Conservation (phyloP, 2,113 vertebrate genomes). For the Clinocottus analis region DNA sequence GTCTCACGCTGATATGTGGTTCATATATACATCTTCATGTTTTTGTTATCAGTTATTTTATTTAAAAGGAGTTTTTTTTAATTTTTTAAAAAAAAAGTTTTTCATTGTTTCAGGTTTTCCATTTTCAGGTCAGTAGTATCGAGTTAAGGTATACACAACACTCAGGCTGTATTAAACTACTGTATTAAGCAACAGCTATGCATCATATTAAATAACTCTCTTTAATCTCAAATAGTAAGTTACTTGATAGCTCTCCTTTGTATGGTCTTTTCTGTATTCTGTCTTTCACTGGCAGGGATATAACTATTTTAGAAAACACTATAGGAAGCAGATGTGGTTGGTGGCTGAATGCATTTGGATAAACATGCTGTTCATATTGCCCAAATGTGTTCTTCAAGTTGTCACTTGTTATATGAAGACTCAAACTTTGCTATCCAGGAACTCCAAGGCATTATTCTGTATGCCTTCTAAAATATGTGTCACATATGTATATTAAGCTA, state of each 20-base stretch:
- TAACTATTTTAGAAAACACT: no score
- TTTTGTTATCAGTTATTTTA: slow-evolving; percentile 56
- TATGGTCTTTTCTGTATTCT: slow-evolving; percentile 29
- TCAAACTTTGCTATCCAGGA: slow-evolving; percentile 40
- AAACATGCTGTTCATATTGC: slow-evolving; percentile 20
- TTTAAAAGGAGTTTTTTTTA: slow-evolving; percentile 39
- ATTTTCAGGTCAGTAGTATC: slow-evolving; percentile 65
- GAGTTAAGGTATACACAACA: slow-evolving; percentile 51
- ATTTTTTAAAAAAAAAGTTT: no score
- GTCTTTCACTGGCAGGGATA: slow-evolving; percentile 29
- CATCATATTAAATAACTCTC: slow-evolving; percentile 54
- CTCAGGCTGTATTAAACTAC: slow-evolving; percentile 79
- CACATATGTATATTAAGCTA: slow-evolving; percentile 83
- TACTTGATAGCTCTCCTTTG: slow-evolving; percentile 45
- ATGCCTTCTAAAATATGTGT: slow-evolving; percentile 77
- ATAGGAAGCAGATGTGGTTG: slow-evolving; percentile 1
- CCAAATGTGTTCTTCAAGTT: not conserved
- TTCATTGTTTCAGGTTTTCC: slow-evolving; percentile 34
- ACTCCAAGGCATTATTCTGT: slow-evolving; percentile 52
- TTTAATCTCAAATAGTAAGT: slow-evolving; percentile 41
- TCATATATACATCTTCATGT: slow-evolving; percentile 36
- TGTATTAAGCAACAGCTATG: slow-evolving; percentile 72
- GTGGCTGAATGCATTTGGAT: slow-evolving; percentile 15
- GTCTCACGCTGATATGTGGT: slow-evolving; percentile 18
- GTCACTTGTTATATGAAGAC: slow-evolving; percentile 50